Percentiles rank a stretch among this genome's conserved stretches.
phyloP scores from a whole-genome alignment of 2,113 vertebrate species.

The Hipposideros armiger region DNA sequence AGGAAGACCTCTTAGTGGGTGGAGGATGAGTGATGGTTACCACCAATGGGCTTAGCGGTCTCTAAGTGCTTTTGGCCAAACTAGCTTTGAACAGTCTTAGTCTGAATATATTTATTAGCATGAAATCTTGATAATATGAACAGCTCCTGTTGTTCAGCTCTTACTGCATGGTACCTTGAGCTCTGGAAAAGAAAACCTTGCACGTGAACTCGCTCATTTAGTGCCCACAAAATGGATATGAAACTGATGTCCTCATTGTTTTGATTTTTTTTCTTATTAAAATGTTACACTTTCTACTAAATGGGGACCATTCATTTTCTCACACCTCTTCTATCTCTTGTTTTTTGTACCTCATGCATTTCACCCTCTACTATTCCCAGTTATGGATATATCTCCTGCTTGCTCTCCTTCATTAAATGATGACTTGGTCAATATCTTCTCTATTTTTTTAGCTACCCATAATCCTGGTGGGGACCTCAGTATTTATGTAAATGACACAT shows the following conservation, averaged over 20 bases:
- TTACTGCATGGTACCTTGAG: neutral
- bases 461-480: neutral
- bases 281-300: neutral
- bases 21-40: neutral
- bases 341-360: neutral
- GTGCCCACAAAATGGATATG: neutral
- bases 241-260: neutral
- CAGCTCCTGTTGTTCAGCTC: neutral
- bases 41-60: neutral
- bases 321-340: neutral
- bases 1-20: neutral
- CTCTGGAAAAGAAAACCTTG: neutral
- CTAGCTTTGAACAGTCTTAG: neutral
- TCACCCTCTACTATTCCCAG: neutral
- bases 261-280: neutral
- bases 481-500: neutral
- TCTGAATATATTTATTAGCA: neutral
- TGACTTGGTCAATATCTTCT: neutral
- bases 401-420: neutral
- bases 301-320: constrained; percentile 5
- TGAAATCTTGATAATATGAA: constrained; percentile 14
- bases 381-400: neutral
- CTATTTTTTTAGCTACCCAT: neutral
- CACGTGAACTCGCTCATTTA: neutral
- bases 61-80: neutral